phyloP scores from a whole-genome alignment of 2,888 invertebrate genomes.

The Branchipolynoe longqiensis region DNA sequence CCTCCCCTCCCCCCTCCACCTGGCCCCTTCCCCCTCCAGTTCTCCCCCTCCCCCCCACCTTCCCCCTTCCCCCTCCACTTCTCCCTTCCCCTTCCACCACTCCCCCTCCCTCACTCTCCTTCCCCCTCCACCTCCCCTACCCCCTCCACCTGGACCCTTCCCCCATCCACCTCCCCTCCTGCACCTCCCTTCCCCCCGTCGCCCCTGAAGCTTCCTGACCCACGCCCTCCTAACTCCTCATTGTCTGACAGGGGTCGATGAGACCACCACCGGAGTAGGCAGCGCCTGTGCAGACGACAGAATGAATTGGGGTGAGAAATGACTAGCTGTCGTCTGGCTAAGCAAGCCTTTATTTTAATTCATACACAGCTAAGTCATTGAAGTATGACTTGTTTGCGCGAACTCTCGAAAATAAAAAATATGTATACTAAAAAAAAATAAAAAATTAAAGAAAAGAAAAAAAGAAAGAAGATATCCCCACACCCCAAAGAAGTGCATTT shows the following conservation, averaged over 20 bases:
- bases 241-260: constrained; percentile 34
- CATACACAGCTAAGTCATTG: no score
- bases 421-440: no score
- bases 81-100: neutral
- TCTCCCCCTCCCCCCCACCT: neutral
- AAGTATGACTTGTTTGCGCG: no score
- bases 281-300: neutral
- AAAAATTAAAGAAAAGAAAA: no score
- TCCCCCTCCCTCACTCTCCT: neutral
- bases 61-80: neutral
- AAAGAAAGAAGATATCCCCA: no score
- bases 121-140: neutral
- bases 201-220: neutral
- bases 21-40: neutral
- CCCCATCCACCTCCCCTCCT: neutral
- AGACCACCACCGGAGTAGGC: no score
- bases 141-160: neutral
- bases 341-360: no score
- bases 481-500: no score
- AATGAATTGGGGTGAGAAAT: neutral
- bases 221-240: neutral
- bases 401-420: no score
- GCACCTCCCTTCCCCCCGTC: no score
- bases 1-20: neutral
- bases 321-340: no score